Conservation (phyloP, 2,888 invertebrate genomes). For the Caenorhabditis uteleia region DNA sequence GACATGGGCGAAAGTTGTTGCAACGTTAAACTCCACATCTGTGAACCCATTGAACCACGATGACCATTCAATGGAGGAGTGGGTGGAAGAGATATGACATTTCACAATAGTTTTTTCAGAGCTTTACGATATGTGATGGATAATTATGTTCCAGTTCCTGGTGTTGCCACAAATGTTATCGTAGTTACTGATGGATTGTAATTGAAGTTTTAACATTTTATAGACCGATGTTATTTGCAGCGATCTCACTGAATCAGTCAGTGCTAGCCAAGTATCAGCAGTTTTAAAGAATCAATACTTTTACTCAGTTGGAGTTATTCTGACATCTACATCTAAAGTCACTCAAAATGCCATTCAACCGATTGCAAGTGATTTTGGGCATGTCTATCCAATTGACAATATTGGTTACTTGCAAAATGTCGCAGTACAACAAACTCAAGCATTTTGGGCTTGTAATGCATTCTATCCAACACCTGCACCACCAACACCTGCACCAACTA, state of each 20-base stretch:
- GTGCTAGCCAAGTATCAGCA: conserved; percentile 1
- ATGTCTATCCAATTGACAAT: conserved; percentile 27
- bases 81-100: neutral
- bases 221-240: conserved; percentile 5
- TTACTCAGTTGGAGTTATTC: conserved; percentile 20
- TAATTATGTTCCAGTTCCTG: conserved; percentile 15
- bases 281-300: conserved; percentile 17
- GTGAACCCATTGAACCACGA: conserved; percentile 23
- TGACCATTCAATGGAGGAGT: conserved; percentile 25
- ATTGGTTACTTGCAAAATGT: conserved; percentile 20
- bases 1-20: conserved; percentile 10
- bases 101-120: conserved; percentile 15
- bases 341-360: conserved; percentile 4
- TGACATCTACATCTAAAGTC: conserved; percentile 28
- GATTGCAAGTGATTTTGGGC: conserved; percentile 12
- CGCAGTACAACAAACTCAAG: conserved; percentile 25
- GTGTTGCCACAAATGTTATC: conserved; percentile 27
- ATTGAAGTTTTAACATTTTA: conserved; percentile 1
- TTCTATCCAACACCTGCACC: conserved; percentile 28
- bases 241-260: conserved; percentile 9
- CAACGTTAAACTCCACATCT: conserved; percentile 15
- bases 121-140: conserved; percentile 22
- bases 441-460: conserved; percentile 31
- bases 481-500: conserved; percentile 24
- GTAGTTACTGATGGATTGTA: conserved; percentile 34